Percentiles rank a stretch among this genome's conserved stretches.
Conservation (phyloP, 2,113 vertebrate genomes). For the Lepisosteus osseus region DNA sequence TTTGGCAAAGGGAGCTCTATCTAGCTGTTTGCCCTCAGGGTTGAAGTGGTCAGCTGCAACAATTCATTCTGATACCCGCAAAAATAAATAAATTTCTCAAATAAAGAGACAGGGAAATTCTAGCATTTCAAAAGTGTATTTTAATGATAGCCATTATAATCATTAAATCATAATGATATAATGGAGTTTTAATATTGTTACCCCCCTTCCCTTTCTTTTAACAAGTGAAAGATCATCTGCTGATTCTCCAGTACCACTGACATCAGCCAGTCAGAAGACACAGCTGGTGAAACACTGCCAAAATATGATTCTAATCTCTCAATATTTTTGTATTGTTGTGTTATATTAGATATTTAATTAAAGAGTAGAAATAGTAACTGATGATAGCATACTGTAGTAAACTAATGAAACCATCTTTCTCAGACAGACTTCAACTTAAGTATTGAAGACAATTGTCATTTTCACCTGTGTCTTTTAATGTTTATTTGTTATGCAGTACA, state of each 20-base stretch:
- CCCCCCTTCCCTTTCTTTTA: not conserved
- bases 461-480: too few relatives aligned
- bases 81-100: not conserved
- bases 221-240: not conserved
- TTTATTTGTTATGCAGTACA: too few relatives aligned
- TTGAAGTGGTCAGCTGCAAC: conserved; percentile 14
- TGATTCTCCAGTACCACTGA: not conserved
- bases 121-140: conserved; percentile 1
- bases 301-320: too few relatives aligned
- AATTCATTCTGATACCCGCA: not conserved
- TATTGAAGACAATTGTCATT: too few relatives aligned
- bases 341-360: too few relatives aligned
- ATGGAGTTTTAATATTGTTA: not conserved
- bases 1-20: not conserved
- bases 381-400: too few relatives aligned
- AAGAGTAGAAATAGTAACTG: too few relatives aligned
- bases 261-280: too few relatives aligned
- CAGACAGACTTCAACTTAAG: too few relatives aligned
- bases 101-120: not conserved
- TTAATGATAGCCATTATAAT: conserved; percentile 15
- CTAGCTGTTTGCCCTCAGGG: conserved; percentile 1
- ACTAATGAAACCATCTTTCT: too few relatives aligned
- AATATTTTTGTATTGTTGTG: too few relatives aligned
- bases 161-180: not conserved
- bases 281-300: too few relatives aligned